Percentiles rank a stretch among this genome's conserved stretches.
These are phyloP conservation scores for Campoletis sonorensis DNA, from an alignment of 1,140 invertebrate genomes.

Conservation along the genomic window DNA sequence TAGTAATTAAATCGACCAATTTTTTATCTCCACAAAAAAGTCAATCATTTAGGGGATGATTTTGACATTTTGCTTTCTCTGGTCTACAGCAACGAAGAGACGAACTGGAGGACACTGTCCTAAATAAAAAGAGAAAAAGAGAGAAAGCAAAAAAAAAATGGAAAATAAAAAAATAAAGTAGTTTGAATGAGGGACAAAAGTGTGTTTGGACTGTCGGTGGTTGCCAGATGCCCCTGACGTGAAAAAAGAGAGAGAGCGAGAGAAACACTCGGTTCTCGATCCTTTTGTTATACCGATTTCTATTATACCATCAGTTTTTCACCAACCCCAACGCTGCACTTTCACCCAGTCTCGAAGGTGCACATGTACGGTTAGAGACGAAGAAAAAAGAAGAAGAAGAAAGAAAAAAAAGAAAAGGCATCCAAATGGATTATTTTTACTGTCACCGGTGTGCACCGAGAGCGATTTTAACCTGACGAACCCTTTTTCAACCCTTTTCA, in stretches of 20 bases:
- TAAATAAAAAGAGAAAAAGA: neutral
- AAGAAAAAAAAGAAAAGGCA: conserved; percentile 32
- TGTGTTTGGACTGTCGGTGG: conserved; percentile 68
- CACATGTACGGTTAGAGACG: conserved; percentile 21
- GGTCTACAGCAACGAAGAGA: neutral
- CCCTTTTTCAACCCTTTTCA: too few species aligned
- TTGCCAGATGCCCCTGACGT: conserved; percentile 65
- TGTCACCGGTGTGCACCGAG: too few species aligned
- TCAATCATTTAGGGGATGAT: too few species aligned
- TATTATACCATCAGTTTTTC: neutral
- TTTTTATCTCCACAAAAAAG: too few species aligned
- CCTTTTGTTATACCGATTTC: conserved; percentile 12
- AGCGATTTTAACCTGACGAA: too few species aligned
- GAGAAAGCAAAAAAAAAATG: neutral
- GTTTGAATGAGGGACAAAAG: conserved; percentile 60
- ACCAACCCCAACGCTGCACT: conserved; percentile 4
- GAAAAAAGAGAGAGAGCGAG: too few species aligned
- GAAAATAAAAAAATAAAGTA: neutral
- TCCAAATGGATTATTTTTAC: too few species aligned
- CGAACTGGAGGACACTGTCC: neutral
- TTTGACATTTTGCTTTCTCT: too few species aligned
- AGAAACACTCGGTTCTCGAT: neutral
- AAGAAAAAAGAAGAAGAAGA: conserved; percentile 40
- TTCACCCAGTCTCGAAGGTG: conserved; percentile 11
- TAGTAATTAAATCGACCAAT: too few species aligned